Evolutionary conservation across 2,888 invertebrate genomes (phyloP), one percentile per base, ranked within the genome.

Genomic region (Hydropsyche betteni): DNA sequence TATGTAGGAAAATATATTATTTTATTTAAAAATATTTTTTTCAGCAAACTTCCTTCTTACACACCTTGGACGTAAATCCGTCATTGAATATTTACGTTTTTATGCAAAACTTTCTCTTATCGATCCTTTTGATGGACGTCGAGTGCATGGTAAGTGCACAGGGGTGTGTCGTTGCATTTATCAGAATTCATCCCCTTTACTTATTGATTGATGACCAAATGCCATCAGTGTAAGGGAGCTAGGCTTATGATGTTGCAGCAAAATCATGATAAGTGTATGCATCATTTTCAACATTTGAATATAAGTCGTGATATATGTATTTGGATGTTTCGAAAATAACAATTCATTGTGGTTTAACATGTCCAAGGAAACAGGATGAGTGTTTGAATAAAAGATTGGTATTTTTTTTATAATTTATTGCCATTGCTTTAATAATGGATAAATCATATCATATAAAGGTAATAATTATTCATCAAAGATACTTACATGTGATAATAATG

Each of bases 401-500:
- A 55, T 75, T 74, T 76, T 79, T 77, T 79, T 68, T 68, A 79
- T 78, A 78, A 79, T 79, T 79, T 79, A 79, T 79, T 79, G 58
- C 79, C 79, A 79, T 78, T 77, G 70, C 71, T 69, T 74, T 74
- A 58, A 74, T 75, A 77, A 77, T 79, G 79, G 79, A 69, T 68
- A 78, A 79, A 78, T 79, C 77, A 78, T 77, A 77, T 79, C 61
- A 75, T 77, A 79, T 79, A 79, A 79, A 79, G 75, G 79, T 79
- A 79, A 79, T 79, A 74, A 69, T 78, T 74, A 79, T 76, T 76
- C 77, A 76, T 71, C 76, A 79, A 79, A 77, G 79, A 75, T 76
- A 70, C 52, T 53, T 74, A 74, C 76, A 77, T 74, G 76, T 75
- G 73, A 77, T 74, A 76, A 72, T 76, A 69, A 71, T 38, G 24